Evolutionary conservation across 1,140 invertebrate genomes (phyloP).

Genomic region (Mycetomoellerius zeteki): DNA sequence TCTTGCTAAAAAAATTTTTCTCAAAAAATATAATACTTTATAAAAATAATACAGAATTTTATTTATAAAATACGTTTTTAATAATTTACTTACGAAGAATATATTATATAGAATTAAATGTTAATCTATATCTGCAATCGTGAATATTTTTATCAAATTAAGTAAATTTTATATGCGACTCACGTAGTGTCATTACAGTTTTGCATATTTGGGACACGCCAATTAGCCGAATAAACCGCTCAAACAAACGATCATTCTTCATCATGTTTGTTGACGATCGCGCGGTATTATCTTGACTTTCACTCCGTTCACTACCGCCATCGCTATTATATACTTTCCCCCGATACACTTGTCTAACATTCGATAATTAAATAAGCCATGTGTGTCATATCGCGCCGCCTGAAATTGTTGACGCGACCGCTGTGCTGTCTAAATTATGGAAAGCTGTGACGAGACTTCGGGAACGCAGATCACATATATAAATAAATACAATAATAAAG

Average conservation of each 20-base stretch:
- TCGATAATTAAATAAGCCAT: slow-evolving; percentile 50
- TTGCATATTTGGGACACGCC: slow-evolving; percentile 23
- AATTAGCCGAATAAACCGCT: slow-evolving; percentile 60
- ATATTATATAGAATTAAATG: background rate
- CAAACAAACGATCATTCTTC: slow-evolving; percentile 64
- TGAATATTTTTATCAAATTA: slow-evolving; percentile 15
- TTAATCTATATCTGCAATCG: background rate
- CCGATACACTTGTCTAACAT: slow-evolving; percentile 66
- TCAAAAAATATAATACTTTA: no score
- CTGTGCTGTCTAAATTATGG: slow-evolving; percentile 14
- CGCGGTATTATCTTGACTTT: slow-evolving; percentile 48
- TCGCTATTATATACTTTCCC: slow-evolving; percentile 62
- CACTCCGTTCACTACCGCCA: slow-evolving; percentile 53
- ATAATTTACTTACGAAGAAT: no score
- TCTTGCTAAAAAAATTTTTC: no score
- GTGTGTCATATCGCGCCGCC: slow-evolving; percentile 18
- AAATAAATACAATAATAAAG: slow-evolving; percentile 8
- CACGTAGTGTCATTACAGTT: background rate
- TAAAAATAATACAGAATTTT: no score
- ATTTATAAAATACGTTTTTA: no score
- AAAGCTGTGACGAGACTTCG: slow-evolving; percentile 9
- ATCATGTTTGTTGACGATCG: slow-evolving; percentile 42
- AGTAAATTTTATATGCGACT: background rate
- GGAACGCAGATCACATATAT: background rate
- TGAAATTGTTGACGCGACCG: slow-evolving; percentile 39